Conservation (phyloP, 1,140 invertebrate species). For the Drosophila quadrilineata region DNA sequence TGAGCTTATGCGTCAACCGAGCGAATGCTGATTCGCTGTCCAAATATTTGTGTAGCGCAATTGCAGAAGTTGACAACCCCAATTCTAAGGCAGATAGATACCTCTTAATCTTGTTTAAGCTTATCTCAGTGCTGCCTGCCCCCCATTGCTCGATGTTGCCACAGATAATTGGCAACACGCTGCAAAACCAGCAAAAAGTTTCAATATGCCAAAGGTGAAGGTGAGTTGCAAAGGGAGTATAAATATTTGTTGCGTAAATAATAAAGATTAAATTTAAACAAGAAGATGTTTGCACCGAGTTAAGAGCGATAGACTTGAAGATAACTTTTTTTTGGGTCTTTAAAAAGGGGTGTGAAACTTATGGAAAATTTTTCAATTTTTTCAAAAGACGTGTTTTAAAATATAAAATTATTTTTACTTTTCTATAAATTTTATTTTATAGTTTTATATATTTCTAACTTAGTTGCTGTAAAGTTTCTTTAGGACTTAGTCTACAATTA, state of each 20-base stretch:
- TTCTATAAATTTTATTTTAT: conserved; percentile 60
- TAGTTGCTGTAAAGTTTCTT: conserved; percentile 39
- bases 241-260: conserved; percentile 34
- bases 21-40: conserved; percentile 16
- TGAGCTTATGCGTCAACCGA: conserved; percentile 24
- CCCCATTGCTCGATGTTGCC: conserved; percentile 4
- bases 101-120: conserved; percentile 41
- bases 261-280: conserved; percentile 1
- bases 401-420: conserved; percentile 8
- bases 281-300: too few species aligned
- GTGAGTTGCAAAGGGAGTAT: not conserved
- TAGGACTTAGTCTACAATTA: conserved; percentile 44
- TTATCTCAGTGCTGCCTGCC: conserved; percentile 8
- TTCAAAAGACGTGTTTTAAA: too few species aligned
- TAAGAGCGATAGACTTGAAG: too few species aligned
- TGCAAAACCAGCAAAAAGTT: not conserved
- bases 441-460: conserved; percentile 15
- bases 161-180: conserved; percentile 30
- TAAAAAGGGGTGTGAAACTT: too few species aligned
- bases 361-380: too few species aligned
- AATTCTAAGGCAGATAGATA: not conserved
- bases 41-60: conserved; percentile 40
- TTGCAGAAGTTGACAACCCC: conserved; percentile 5
- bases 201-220: not conserved
- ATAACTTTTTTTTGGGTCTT: too few species aligned